Percentiles rank a stretch among this genome's conserved stretches.
These are phyloP conservation scores for Pantelozetes paolii DNA, from an alignment of 2,888 invertebrate species.

Conservation along the genomic window DNA sequence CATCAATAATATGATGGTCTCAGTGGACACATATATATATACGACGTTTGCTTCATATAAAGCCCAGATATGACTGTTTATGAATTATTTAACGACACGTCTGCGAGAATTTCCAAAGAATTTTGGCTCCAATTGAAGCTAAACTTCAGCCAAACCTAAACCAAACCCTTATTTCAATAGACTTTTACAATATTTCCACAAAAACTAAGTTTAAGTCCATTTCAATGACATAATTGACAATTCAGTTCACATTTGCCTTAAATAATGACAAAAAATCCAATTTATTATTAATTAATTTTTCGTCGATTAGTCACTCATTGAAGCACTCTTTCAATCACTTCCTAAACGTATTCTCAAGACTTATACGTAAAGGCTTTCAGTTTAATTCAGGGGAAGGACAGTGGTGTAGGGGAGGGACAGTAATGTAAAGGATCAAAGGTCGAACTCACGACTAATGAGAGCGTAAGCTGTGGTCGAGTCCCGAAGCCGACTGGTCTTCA, in stretches of 20 bases:
- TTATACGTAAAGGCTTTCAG: no score
- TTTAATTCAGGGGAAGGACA: no score
- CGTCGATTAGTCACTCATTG: no score
- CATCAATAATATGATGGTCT: background rate
- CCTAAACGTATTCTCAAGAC: no score
- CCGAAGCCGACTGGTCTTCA: no score
- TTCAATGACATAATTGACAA: background rate
- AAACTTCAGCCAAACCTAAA: background rate
- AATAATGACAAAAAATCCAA: no score
- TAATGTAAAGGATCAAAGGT: no score
- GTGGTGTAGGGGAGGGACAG: no score
- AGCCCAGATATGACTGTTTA: background rate
- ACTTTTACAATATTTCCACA: background rate
- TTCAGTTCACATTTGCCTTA: conserved; percentile 1
- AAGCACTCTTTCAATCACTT: no score
- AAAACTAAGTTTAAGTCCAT: background rate
- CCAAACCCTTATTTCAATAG: background rate
- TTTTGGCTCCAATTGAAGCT: background rate
- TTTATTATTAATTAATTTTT: no score
- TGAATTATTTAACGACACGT: conserved; percentile 7
- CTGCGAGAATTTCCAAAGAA: conserved; percentile 16
- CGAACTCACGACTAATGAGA: no score
- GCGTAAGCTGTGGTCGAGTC: no score
- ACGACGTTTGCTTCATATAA: conserved; percentile 9
- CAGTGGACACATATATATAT: background rate